These are phyloP conservation scores for Bradysia coprophila DNA, from an alignment of 1,140 invertebrate genomes.

Conservation along the genomic window DNA sequence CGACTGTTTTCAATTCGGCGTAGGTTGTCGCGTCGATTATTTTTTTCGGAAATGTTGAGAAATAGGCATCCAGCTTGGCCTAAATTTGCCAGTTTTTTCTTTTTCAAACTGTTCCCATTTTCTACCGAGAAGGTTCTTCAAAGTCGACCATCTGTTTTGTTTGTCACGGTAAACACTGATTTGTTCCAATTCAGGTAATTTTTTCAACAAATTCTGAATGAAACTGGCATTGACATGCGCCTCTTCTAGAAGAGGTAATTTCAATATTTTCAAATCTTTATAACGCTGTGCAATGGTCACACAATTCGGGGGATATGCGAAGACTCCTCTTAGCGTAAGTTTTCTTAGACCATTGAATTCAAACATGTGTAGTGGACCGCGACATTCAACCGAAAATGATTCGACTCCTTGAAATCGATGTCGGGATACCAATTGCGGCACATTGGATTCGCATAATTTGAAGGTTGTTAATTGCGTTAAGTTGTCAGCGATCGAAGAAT, in stretches of 20 bases:
- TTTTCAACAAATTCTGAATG: no score
- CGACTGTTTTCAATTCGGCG: no score
- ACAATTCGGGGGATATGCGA: not conserved
- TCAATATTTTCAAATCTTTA: slow-evolving; percentile 1
- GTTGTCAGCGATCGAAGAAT: slow-evolving; percentile 1
- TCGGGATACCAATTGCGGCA: not conserved
- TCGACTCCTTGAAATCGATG: not conserved
- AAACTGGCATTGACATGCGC: no score
- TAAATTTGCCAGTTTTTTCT: not conserved
- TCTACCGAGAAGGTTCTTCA: not conserved
- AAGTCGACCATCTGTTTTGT: not conserved
- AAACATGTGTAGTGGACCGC: not conserved
- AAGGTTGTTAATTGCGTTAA: not conserved
- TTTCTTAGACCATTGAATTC: not conserved
- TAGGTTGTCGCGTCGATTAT: no score
- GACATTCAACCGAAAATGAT: not conserved
- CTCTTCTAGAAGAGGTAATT: not conserved
- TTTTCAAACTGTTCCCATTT: not conserved
- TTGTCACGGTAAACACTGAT: not conserved
- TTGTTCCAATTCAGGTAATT: not conserved
- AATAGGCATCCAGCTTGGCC: not conserved
- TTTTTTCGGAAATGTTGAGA: not conserved
- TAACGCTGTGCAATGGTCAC: not conserved
- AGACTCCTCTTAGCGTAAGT: not conserved
- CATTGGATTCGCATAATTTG: not conserved